These are phyloP conservation scores for Meriones unguiculatus DNA, from an alignment of 2,113 vertebrate species.

Conservation along the genomic window DNA sequence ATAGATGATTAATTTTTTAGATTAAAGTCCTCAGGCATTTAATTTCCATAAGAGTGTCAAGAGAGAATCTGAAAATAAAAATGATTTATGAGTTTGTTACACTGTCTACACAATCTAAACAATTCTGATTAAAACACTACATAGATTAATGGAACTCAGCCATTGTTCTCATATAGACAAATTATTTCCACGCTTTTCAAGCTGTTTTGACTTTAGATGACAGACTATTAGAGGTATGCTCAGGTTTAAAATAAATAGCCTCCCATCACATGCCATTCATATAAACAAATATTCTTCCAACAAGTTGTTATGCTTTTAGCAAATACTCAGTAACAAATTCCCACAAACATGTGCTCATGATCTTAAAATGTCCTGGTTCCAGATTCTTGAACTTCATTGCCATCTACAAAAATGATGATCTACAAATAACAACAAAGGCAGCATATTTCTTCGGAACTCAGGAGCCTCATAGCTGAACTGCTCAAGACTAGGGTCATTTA, in stretches of 20 bases:
- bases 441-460: neutral
- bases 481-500: neutral
- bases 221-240: conserved; percentile 15
- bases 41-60: conserved; percentile 46
- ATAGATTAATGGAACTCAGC: conserved; percentile 4
- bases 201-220: neutral
- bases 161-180: conserved; percentile 49
- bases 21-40: conserved; percentile 15
- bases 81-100: conserved; percentile 47
- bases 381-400: neutral
- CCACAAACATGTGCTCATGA: neutral
- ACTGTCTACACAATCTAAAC: conserved; percentile 39
- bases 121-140: conserved; percentile 18
- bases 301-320: neutral
- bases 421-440: neutral
- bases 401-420: neutral
- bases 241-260: conserved; percentile 50
- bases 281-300: conserved; percentile 12
- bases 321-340: neutral
- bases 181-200: conserved; percentile 45
- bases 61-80: conserved; percentile 38
- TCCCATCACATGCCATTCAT: conserved; percentile 30
- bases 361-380: neutral
- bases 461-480: neutral
- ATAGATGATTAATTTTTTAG: conserved; percentile 43